Conservation (phyloP, 2,888 invertebrate species). For the Dastarcus helophoroides region DNA sequence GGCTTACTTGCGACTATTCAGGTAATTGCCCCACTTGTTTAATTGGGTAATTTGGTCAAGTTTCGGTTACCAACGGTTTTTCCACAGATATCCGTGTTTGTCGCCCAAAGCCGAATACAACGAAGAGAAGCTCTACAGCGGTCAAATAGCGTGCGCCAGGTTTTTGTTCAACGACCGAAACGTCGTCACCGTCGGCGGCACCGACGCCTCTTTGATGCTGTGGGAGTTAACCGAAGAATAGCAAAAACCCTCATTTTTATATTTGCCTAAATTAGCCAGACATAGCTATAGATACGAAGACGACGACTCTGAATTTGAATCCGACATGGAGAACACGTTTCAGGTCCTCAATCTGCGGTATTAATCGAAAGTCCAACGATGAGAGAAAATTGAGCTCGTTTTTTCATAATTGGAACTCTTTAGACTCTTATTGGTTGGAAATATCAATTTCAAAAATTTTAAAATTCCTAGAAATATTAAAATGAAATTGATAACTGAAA, state of each 20-base stretch:
- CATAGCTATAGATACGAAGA: constrained; percentile 8
- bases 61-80: not conserved
- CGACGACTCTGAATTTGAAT: constrained; percentile 9
- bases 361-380: no score
- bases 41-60: no score
- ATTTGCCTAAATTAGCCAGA: constrained; percentile 14
- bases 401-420: not conserved
- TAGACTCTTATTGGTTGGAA: not conserved
- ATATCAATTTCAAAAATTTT: not conserved
- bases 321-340: constrained; percentile 10
- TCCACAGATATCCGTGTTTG: constrained; percentile 71
- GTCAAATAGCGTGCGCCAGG: constrained; percentile 64
- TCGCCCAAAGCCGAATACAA: constrained; percentile 79
- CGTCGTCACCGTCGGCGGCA: constrained; percentile 74
- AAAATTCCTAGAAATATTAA: not conserved
- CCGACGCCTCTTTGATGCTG: constrained; percentile 80
- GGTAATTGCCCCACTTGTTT: no score
- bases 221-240: constrained; percentile 81
- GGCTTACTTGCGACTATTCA: constrained; percentile 77
- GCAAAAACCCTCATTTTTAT: constrained; percentile 30
- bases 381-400: no score
- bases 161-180: constrained; percentile 82
- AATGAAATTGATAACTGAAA: not conserved
- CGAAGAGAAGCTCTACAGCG: constrained; percentile 79
- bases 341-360: constrained; percentile 8